phyloP scores from a whole-genome alignment of 2,797 vertebrate genomes.

The Pipistrellus pygmaeus region DNA sequence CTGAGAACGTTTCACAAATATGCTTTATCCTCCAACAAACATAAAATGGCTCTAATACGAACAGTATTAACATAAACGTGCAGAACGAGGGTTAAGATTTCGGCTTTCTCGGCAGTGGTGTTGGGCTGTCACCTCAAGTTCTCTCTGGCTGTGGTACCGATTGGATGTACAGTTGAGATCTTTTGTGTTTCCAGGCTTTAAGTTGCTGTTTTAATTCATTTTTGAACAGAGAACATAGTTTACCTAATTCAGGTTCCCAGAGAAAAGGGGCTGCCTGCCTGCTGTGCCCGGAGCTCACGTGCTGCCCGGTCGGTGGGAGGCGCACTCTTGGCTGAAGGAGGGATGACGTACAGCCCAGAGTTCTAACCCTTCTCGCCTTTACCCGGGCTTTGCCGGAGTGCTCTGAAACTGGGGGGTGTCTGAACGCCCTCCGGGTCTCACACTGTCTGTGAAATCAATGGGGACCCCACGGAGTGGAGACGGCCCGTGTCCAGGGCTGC shows the following conservation, averaged over 20 bases:
- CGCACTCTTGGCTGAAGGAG: neutral
- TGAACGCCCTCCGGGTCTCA: neutral
- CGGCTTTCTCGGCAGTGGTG: no score
- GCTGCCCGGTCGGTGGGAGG: no score
- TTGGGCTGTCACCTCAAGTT: no score
- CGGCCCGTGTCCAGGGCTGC: neutral
- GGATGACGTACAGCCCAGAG: neutral
- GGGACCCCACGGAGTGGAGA: no score
- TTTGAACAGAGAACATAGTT: no score
- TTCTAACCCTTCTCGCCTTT: neutral
- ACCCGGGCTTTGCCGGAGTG: neutral
- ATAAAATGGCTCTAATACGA: rapidly evolving
- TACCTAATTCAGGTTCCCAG: neutral
- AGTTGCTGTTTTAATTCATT: neutral
- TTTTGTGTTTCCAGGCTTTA: neutral
- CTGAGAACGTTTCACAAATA: no score
- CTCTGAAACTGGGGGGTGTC: neutral
- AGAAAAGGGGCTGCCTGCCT: neutral
- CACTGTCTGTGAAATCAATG: no score
- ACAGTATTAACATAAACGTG: neutral
- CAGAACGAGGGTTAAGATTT: no score
- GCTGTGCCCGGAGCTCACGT: no score
- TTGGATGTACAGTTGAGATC: neutral
- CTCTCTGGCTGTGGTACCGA: neutral
- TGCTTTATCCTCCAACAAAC: neutral